A percentile compares a stretch with the other conserved stretches of the same genome.
Conservation (phyloP, 1,140 invertebrate species). For the Meloidogyne hapla region DNA sequence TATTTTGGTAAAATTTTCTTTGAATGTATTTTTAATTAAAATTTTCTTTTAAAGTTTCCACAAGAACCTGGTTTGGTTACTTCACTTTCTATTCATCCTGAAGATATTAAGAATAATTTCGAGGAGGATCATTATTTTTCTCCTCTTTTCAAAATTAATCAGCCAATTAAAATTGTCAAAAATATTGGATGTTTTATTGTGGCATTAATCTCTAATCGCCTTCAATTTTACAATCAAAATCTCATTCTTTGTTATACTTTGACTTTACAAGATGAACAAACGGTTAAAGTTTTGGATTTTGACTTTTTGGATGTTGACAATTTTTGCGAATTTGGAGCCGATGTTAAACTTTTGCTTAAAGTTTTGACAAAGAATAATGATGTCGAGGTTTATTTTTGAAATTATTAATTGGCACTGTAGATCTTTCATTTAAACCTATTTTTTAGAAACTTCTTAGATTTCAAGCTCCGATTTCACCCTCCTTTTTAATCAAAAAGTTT, state of each 20-base stretch:
- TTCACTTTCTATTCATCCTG: conserved; percentile 8
- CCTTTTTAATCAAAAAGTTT: no score
- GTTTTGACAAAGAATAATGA: conserved; percentile 1
- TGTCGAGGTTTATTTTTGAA: conserved; percentile 17
- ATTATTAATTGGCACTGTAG: not conserved
- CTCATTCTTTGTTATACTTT: conserved; percentile 15
- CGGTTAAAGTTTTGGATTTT: conserved; percentile 25
- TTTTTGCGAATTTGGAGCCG: conserved; percentile 24
- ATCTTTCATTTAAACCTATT: no score
- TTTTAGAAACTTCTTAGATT: no score
- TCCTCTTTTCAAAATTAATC: conserved; percentile 8
- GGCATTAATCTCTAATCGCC: conserved; percentile 13
- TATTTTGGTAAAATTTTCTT: conserved; percentile 14
- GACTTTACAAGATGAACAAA: not conserved
- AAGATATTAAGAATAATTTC: not conserved
- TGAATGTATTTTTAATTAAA: not conserved
- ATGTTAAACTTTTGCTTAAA: conserved; percentile 27
- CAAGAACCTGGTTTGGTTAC: not conserved
- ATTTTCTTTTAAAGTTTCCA: conserved; percentile 28
- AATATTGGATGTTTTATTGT: conserved; percentile 26
- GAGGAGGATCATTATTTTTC: not conserved
- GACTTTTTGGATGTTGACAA: conserved; percentile 34
- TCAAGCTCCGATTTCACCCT: no score
- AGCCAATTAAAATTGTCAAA: conserved; percentile 24
- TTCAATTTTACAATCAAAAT: conserved; percentile 23